Base-by-base conservation (phyloP, 2,888 invertebrate genomes). In the Allygus modestus region DNA sequence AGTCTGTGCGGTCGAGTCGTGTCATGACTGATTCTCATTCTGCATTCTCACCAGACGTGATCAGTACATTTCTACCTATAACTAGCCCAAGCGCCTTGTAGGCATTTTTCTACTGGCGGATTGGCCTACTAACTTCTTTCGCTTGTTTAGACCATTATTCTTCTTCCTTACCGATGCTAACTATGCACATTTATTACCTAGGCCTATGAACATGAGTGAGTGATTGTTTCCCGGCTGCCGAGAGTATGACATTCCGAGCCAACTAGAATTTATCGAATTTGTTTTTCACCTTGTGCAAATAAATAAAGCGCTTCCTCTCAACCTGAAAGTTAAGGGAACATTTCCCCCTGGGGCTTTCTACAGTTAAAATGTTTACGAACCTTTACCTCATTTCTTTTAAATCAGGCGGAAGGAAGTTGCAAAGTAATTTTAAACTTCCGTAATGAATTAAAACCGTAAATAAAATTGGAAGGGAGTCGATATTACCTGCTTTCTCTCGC, bases 341-440 rank as follows among this genome's bases (percentile, higher is more conserved):
- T 54, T 54, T 15, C 58, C 26, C 31, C 65, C 26, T 65, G 31
- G 28, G 15, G n/a, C 65, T 65, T 65, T 65, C 65, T 31, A 17
- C 9, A 31, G 65, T 65, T 65, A 28, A 7, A 31, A 26, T 31
- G 28, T 58, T 65, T 65, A 65, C 31, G 31, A 31, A 31, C 15
- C 28, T 43, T 41, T 20, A 73, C 2, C 69, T 37, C 37, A 41
- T 43, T 73, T 41, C 37, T 73, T 41, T 43, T 17, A 41, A 73
- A 41, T 73, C n/a, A 20, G 41, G 73, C 41, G 73, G 41, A 41
- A 41, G 73, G 73, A 73, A 73, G 73, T 41, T 73, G 41, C 41
- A 73, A 41, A 73, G 73, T 73, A 73, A 73, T 73, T 73, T 41
- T 43, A 23, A 73, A 73, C 73, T 73, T 73, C 41, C 73, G 9